A percentile compares a stretch with the other conserved stretches of the same genome.
These are phyloP conservation scores for Aleiodes alternator DNA, from an alignment of 2,888 invertebrate species.

Conservation along the genomic window DNA sequence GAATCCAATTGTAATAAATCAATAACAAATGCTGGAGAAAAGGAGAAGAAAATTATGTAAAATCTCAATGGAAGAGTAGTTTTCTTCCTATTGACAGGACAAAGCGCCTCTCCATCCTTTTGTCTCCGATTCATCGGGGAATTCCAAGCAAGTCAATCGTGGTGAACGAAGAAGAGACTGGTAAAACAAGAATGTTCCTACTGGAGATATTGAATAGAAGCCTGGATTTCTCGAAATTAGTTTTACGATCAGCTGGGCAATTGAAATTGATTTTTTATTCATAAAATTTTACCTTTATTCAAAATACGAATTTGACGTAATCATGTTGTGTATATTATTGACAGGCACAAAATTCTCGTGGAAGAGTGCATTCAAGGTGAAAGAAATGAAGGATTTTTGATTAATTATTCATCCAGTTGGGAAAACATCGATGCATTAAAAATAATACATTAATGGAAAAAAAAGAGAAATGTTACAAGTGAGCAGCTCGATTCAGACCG, in stretches of 20 bases:
- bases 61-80: not conserved
- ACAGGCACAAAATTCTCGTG: not conserved
- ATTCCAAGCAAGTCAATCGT: constrained; percentile 21
- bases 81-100: constrained; percentile 7
- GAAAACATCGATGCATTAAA: not conserved
- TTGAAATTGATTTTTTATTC: not conserved
- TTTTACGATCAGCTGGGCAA: constrained; percentile 9
- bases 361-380: not conserved
- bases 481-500: not conserved
- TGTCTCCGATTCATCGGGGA: constrained; percentile 12
- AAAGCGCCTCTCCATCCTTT: constrained; percentile 18
- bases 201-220: constrained; percentile 12
- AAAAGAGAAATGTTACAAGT: not conserved
- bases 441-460: constrained; percentile 21
- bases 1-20: too few species aligned
- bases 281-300: too few species aligned
- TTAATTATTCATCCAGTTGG: not conserved
- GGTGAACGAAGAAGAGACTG: constrained; percentile 4
- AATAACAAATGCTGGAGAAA: too few species aligned
- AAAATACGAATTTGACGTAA: not conserved
- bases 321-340: not conserved
- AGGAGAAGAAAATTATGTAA: too few species aligned
- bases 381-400: not conserved
- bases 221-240: constrained; percentile 16
- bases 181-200: not conserved